Evolutionary conservation across 1,140 invertebrate species (phyloP).

Genomic region (Caenorhabditis briggsae): DNA sequence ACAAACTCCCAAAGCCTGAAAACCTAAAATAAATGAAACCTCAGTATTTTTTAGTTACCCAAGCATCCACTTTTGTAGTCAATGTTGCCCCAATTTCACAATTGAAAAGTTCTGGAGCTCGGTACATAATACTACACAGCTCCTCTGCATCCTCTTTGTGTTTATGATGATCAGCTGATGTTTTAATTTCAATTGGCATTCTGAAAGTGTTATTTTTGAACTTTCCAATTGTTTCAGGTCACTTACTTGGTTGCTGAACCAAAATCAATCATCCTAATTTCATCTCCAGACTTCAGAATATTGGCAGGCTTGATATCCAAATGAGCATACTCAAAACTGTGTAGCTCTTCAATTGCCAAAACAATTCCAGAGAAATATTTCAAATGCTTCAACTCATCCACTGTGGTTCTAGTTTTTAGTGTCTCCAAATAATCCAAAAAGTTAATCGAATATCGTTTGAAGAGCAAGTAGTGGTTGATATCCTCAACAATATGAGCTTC

Average conservation of each 20-base stretch:
- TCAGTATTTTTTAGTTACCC: slow-evolving; percentile 81
- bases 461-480: slow-evolving; percentile 12
- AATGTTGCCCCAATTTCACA: slow-evolving; percentile 86
- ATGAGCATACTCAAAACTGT: slow-evolving; percentile 38
- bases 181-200: slow-evolving; percentile 55
- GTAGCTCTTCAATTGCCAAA: slow-evolving; percentile 22
- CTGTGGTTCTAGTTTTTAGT: background rate
- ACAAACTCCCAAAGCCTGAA: slow-evolving; percentile 88
- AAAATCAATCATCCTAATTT: slow-evolving; percentile 52
- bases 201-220: background rate
- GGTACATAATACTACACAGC: slow-evolving; percentile 88
- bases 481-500: slow-evolving; percentile 20
- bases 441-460: background rate
- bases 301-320: slow-evolving; percentile 58
- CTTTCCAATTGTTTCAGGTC: too few species aligned
- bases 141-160: slow-evolving; percentile 88
- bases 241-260: slow-evolving; percentile 54
- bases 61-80: slow-evolving; percentile 89
- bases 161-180: slow-evolving; percentile 70
- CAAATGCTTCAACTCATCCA: slow-evolving; percentile 42
- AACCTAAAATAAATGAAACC: slow-evolving; percentile 58
- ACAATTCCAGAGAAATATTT: slow-evolving; percentile 18
- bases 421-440: slow-evolving; percentile 3
- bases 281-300: slow-evolving; percentile 25
- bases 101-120: slow-evolving; percentile 89